A percentile compares a stretch with the other conserved stretches of the same genome.
Conservation (phyloP, 2,888 invertebrate species). For the Drosophila conformis region DNA sequence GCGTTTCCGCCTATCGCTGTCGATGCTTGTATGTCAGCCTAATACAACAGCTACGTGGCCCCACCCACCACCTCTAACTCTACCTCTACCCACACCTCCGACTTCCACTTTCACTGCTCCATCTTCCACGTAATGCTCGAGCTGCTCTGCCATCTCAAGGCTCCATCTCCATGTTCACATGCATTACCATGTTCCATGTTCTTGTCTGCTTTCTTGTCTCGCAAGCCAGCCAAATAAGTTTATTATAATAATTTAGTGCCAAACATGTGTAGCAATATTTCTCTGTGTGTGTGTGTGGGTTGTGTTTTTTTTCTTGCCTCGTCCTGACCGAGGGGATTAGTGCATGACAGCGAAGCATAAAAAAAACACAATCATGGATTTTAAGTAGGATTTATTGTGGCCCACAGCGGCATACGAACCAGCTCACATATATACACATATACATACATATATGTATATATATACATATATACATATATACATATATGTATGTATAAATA, state of each 20-base stretch:
- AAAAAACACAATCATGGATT: constrained; percentile 55
- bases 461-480: background rate
- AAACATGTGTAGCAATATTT: constrained; percentile 71
- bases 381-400: constrained; percentile 64
- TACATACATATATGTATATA: too few relatives aligned
- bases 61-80: background rate
- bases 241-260: constrained; percentile 76
- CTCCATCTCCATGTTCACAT: constrained; percentile 10
- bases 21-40: constrained; percentile 55
- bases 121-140: constrained; percentile 2
- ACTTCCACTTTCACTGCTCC: background rate
- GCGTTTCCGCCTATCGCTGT: constrained; percentile 65
- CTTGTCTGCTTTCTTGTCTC: constrained; percentile 1
- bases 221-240: constrained; percentile 61
- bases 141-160: constrained; percentile 13
- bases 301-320: constrained; percentile 9
- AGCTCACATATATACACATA: background rate
- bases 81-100: background rate
- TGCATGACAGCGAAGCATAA: constrained; percentile 18
- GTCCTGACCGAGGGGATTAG: constrained; percentile 34
- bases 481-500: too few relatives aligned
- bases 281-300: constrained; percentile 3
- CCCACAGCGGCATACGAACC: background rate
- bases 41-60: constrained; percentile 13
- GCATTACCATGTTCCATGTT: constrained; percentile 18